A percentile compares a stretch with the other conserved stretches of the same genome.
phyloP scores from a whole-genome alignment of 2,888 invertebrate species.

The Lasioglossum marginatum region DNA sequence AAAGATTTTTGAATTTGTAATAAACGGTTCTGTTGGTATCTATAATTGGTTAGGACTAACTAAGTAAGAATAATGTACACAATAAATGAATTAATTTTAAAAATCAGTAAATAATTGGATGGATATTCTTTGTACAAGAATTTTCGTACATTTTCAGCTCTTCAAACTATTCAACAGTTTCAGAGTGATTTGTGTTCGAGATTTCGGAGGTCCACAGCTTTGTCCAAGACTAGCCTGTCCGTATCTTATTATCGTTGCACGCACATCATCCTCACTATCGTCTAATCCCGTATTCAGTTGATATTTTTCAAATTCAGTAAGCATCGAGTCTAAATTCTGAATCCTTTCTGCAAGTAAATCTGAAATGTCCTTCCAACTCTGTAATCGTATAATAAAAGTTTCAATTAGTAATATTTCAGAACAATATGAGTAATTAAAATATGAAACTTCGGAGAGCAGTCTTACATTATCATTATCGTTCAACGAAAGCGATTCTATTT shows the following conservation, averaged over 20 bases:
- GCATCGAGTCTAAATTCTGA: conserved; percentile 74
- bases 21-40: conserved; percentile 60
- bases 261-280: conserved; percentile 69
- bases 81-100: conserved; percentile 57
- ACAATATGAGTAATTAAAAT: neutral
- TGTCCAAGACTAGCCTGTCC: conserved; percentile 79
- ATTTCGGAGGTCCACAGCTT: conserved; percentile 79
- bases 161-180: conserved; percentile 80
- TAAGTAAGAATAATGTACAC: conserved; percentile 72
- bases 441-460: neutral
- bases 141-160: conserved; percentile 78
- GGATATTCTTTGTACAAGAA: conserved; percentile 75
- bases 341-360: conserved; percentile 75
- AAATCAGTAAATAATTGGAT: conserved; percentile 68
- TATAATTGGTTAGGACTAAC: conserved; percentile 66
- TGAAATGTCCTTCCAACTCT: conserved; percentile 80
- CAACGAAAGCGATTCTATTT: conserved; percentile 69
- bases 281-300: conserved; percentile 76
- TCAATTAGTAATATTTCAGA: neutral
- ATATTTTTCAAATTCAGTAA: conserved; percentile 78
- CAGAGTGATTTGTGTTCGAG: conserved; percentile 77
- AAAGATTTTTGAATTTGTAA: conserved; percentile 46
- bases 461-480: conserved; percentile 77
- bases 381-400: conserved; percentile 51
- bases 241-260: conserved; percentile 73